phyloP scores from a whole-genome alignment of 1,140 invertebrate genomes.

The Pollicipes pollicipes region DNA sequence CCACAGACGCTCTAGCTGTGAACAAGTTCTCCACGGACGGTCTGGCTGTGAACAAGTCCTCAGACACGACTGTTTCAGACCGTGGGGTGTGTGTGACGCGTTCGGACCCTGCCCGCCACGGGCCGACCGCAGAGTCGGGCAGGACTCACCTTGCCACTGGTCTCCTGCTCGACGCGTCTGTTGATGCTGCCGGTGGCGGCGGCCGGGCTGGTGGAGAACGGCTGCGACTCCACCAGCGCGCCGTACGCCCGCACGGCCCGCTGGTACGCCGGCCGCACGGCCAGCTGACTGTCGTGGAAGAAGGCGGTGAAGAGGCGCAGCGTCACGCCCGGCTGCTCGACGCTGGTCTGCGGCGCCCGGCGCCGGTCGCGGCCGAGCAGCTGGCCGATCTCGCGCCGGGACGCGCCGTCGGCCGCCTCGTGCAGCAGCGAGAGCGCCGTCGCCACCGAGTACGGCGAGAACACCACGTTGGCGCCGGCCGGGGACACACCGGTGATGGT shows the following conservation, averaged over 20 bases:
- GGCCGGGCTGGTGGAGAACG: neutral
- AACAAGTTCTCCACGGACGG: no score
- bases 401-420: neutral
- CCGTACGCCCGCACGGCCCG: neutral
- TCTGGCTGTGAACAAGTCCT: no score
- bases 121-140: no score
- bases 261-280: neutral
- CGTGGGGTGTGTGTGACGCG: no score
- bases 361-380: neutral
- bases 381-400: neutral
- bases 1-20: no score
- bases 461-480: neutral
- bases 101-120: no score
- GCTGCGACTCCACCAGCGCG: neutral
- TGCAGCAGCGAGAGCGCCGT: neutral
- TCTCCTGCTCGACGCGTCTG: neutral
- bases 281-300: neutral
- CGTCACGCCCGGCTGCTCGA: neutral
- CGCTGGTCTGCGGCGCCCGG: neutral
- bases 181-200: neutral
- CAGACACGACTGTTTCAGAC: no score
- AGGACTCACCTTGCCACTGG: neutral
- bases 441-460: neutral
- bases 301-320: neutral
- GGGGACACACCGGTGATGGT: neutral